Evolutionary conservation across 1,140 invertebrate genomes (phyloP), one percentile per base, ranked within the genome.

Genomic region (Himalopsyche phryganea): DNA sequence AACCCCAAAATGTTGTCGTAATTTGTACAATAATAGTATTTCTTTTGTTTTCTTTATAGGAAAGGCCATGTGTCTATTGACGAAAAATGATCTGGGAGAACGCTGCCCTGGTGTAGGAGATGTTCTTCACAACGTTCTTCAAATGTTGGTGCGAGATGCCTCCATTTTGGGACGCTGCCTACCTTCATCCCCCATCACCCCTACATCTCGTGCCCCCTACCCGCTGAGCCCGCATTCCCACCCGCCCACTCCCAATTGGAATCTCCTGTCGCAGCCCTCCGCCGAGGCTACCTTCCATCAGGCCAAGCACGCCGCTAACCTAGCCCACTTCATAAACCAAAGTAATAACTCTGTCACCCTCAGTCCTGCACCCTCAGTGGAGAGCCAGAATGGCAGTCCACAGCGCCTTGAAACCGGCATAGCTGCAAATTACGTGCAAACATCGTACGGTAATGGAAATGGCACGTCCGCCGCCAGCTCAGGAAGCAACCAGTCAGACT

Each of bases 21-120:
- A n/a, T n/a, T n/a, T n/a, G n/a, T n/a, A n/a, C n/a, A n/a, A n/a
- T n/a, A n/a, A n/a, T n/a, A n/a, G n/a, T n/a, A n/a, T n/a, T n/a
- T n/a, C n/a, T n/a, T n/a, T n/a, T 56, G 35, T 60, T 59, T 53
- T 52, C 36, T 65, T 50, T 62, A 75, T 75, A 90, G 88, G 89
- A 42, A 96, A 96, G 78, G 94, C 93, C 0, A 72, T 96, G 50
- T 95, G 92, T 70, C 77, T 98, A 33, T 75, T 96, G 51, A 95
- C 90, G 14, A 90, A 95, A 71, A 85, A 84, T 2, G 94, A 97
- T 75, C 82, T 97, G 54, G 90, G 88, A 4, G 93, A 95, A 67
- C 80, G 94, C 52, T 92, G 91, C 64, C 92, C 93, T 0, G 89
- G 92, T 0, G 91, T 92, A 13, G 94, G 94, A 0, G 94, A 97